Evolutionary conservation across 2,888 invertebrate species (phyloP).

Genomic region (Mythimna impura): DNA sequence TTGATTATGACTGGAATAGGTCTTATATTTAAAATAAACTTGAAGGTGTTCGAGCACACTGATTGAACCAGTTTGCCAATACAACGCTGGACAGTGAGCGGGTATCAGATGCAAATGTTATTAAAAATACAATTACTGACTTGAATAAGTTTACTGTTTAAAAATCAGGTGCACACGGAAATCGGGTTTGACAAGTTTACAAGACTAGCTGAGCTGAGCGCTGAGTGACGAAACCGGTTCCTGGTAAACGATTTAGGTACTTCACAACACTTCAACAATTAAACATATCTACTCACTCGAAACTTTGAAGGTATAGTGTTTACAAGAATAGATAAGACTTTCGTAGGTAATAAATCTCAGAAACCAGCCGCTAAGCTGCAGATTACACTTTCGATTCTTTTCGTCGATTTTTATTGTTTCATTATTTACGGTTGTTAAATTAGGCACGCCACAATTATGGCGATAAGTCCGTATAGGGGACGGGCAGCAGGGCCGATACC

Average conservation of each 20-base stretch:
- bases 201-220: slow-evolving; percentile 45
- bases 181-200: slow-evolving; percentile 55
- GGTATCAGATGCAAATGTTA: slow-evolving; percentile 45
- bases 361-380: slow-evolving; percentile 48
- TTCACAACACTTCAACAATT: slow-evolving; percentile 70
- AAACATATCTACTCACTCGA: slow-evolving; percentile 72
- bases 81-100: slow-evolving; percentile 23
- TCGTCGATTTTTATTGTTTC: slow-evolving; percentile 47
- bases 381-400: slow-evolving; percentile 54
- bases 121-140: slow-evolving; percentile 43
- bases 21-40: slow-evolving; percentile 18
- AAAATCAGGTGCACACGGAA: slow-evolving; percentile 59
- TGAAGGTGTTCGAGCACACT: slow-evolving; percentile 21
- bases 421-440: slow-evolving; percentile 35
- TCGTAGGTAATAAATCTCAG: slow-evolving; percentile 57
- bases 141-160: slow-evolving; percentile 50
- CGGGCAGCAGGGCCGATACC: too few relatives aligned
- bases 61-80: slow-evolving; percentile 46
- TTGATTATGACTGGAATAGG: slow-evolving; percentile 35
- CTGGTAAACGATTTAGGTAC: slow-evolving; percentile 57
- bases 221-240: slow-evolving; percentile 60
- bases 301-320: slow-evolving; percentile 72
- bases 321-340: slow-evolving; percentile 66
- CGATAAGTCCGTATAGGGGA: too few relatives aligned
- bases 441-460: neutral